A percentile compares a stretch with the other conserved stretches of the same genome.
Evolutionary conservation across 2,113 vertebrate genomes (phyloP).

Genomic region (Atractosteus spatula): DNA sequence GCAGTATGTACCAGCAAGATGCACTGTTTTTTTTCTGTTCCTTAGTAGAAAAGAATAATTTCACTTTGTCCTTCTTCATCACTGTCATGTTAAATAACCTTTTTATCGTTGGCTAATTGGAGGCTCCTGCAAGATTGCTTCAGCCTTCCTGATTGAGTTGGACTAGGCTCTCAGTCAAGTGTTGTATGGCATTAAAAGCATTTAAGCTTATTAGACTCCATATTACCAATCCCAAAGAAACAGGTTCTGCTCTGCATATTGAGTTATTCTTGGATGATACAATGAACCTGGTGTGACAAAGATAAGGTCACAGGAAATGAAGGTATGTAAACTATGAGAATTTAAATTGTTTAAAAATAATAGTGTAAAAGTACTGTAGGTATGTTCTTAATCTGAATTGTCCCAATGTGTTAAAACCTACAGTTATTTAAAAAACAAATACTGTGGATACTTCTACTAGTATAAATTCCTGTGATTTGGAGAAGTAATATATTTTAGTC

Average conservation of each 20-base stretch:
- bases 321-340: neutral
- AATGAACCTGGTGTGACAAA: neutral
- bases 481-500: neutral
- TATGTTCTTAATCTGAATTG: neutral
- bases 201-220: constrained; percentile 21
- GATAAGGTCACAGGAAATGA: neutral
- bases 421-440: no score
- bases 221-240: neutral
- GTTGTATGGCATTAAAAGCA: constrained; percentile 18
- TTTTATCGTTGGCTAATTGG: constrained; percentile 1
- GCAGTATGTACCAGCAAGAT: neutral
- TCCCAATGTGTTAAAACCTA: neutral
- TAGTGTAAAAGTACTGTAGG: neutral
- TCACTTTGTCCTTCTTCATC: constrained; percentile 18
- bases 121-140: constrained; percentile 6
- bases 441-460: no score
- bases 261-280: neutral
- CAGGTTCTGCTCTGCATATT: neutral
- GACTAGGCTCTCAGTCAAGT: constrained; percentile 28
- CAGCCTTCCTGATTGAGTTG: constrained; percentile 23
- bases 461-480: no score
- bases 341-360: constrained; percentile 14
- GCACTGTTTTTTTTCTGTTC: neutral
- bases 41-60: neutral
- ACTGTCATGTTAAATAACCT: constrained; percentile 15